Evolutionary conservation across 2,113 vertebrate species (phyloP), one percentile per base, ranked within the genome.

Genomic region (Bufo bufo): DNA sequence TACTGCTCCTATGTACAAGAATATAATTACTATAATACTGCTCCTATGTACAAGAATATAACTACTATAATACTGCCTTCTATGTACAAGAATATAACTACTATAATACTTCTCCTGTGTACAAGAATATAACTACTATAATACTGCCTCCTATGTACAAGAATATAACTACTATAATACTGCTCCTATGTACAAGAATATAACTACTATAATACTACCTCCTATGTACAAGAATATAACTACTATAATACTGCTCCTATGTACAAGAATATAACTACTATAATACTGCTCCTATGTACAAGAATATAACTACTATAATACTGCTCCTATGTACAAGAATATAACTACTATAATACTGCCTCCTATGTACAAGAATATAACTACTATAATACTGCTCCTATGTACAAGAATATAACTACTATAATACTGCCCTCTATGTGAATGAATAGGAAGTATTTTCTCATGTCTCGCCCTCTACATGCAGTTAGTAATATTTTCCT

Each of bases 91-190:
- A 23, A 66, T 66, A 66, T 66, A 66, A 66, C 63, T 66, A 66
- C 63, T 23, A 66, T 66, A 66, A 66, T 71, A 71, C 66, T 71
- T n/a, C n/a, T n/a, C n/a, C n/a, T n/a, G n/a, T n/a, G n/a, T n/a
- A n/a, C n/a, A n/a, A n/a, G n/a, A n/a, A n/a, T n/a, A n/a, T n/a
- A n/a, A n/a, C n/a, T n/a, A n/a, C n/a, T n/a, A n/a, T 71, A 71
- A 71, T 66, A 66, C 65, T 66, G 65, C n/a, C 66, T 4, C 23
- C 66, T 71, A 71, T 71, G 23, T 71, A 71, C 66, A 71, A 43
- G 66, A 71, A 71, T 71, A 71, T 71, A 71, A 71, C 23, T 71
- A 71, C 66, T 43, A 71, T 71, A 71, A 71, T 71, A 71, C 23
- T 71, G 12, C 23, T 14, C 66, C 66, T 71, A 71, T 71, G 11